Percentiles rank a stretch among this genome's conserved stretches.
Conservation (phyloP, 1,140 invertebrate species). For the Cydia fagiglandana region DNA sequence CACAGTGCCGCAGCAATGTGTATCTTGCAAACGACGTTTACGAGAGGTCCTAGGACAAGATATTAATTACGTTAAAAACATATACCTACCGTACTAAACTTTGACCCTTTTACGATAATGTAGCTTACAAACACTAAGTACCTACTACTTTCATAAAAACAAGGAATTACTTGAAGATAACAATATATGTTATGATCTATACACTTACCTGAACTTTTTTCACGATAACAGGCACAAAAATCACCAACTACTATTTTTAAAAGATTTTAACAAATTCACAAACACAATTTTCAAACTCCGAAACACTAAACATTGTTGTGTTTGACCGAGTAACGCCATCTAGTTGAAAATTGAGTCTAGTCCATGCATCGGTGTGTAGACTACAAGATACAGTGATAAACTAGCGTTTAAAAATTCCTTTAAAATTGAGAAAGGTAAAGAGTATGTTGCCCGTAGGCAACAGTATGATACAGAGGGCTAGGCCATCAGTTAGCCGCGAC, state of each 20-base stretch:
- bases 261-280: not conserved
- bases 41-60: conserved; percentile 40
- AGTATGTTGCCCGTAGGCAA: too few species aligned
- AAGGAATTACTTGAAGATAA: not conserved
- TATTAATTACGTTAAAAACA: conserved; percentile 33
- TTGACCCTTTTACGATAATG: conserved; percentile 38
- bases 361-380: conserved; percentile 15
- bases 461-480: too few species aligned
- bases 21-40: conserved; percentile 38
- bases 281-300: not conserved
- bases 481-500: too few species aligned
- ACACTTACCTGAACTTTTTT: conserved; percentile 18
- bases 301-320: not conserved
- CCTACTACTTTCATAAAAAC: conserved; percentile 4
- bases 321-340: not conserved
- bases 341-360: not conserved
- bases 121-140: conserved; percentile 42
- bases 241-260: not conserved
- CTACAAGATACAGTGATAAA: not conserved
- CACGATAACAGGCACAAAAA: conserved; percentile 1
- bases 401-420: not conserved
- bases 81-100: conserved; percentile 38
- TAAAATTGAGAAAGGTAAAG: not conserved
- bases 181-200: not conserved
- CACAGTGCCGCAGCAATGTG: conserved; percentile 37